phyloP scores from a whole-genome alignment of 2,113 vertebrate genomes.

The Pedetes capensis region DNA sequence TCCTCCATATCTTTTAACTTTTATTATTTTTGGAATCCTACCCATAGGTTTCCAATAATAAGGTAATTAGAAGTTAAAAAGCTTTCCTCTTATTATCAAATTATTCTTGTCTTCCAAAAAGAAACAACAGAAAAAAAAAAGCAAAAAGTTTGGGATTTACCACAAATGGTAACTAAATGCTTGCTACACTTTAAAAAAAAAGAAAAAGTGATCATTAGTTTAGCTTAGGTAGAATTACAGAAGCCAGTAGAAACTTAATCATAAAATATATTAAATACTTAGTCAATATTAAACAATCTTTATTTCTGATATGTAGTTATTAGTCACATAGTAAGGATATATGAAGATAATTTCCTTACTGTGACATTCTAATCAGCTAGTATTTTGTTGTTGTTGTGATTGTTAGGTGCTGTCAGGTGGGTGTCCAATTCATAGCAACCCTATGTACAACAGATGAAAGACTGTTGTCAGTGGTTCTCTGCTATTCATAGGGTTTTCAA shows the following conservation, averaged over 20 bases:
- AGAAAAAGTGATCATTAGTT: conserved; percentile 37
- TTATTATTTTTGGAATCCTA: neutral
- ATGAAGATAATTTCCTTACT: conserved; percentile 40
- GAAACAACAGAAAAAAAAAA: neutral
- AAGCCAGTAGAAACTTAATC: conserved; percentile 62
- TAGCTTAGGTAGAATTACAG: conserved; percentile 57
- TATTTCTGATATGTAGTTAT: conserved; percentile 57
- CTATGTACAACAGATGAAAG: no score
- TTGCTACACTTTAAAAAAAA: conserved; percentile 59
- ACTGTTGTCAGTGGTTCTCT: no score
- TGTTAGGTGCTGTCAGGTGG: no score
- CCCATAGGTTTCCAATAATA: neutral
- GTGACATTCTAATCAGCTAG: conserved; percentile 44
- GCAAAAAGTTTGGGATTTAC: neutral
- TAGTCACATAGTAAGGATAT: conserved; percentile 44
- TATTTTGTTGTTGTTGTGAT: no score
- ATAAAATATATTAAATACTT: conserved; percentile 48
- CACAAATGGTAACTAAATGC: conserved; percentile 47
- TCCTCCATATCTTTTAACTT: conserved; percentile 16
- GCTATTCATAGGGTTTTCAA: no score
- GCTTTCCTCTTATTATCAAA: conserved; percentile 44
- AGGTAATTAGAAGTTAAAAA: conserved; percentile 43
- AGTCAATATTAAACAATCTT: conserved; percentile 41
- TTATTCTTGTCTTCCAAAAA: conserved; percentile 14
- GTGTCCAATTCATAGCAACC: no score